A percentile compares a stretch with the other conserved stretches of the same genome.
Conservation (phyloP, 2,113 vertebrate species). For the Cathartes aura region DNA sequence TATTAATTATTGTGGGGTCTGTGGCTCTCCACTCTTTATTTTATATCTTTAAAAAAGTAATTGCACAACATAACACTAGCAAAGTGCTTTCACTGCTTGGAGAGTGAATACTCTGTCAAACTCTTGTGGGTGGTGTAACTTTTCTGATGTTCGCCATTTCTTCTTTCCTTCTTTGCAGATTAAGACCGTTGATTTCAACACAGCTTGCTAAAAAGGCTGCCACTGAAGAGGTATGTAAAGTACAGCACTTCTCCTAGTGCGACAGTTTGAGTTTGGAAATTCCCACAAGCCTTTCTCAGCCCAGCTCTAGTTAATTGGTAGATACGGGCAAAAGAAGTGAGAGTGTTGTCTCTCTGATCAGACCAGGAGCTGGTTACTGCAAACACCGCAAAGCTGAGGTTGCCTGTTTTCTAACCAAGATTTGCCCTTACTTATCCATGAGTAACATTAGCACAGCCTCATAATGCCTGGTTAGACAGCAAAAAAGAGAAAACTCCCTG, state of each 20-base stretch:
- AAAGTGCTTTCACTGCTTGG: background rate
- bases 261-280: background rate
- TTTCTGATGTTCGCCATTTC: background rate
- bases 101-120: background rate
- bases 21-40: background rate
- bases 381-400: background rate
- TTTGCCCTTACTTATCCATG: background rate
- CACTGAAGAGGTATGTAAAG: conserved; percentile 79
- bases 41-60: background rate
- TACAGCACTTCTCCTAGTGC: background rate
- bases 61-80: background rate
- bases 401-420: background rate
- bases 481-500: background rate
- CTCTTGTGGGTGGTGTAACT: background rate
- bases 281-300: background rate
- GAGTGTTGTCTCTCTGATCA: background rate
- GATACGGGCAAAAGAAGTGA: background rate
- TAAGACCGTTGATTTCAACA: conserved; percentile 84
- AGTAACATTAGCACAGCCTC: background rate
- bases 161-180: conserved; percentile 72
- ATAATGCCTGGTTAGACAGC: background rate
- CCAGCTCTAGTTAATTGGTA: background rate
- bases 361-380: background rate
- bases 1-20: background rate
- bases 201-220: conserved; percentile 85